Base-by-base conservation (phyloP, 2,797 vertebrate species). In the Pelodytes ibericus region DNA sequence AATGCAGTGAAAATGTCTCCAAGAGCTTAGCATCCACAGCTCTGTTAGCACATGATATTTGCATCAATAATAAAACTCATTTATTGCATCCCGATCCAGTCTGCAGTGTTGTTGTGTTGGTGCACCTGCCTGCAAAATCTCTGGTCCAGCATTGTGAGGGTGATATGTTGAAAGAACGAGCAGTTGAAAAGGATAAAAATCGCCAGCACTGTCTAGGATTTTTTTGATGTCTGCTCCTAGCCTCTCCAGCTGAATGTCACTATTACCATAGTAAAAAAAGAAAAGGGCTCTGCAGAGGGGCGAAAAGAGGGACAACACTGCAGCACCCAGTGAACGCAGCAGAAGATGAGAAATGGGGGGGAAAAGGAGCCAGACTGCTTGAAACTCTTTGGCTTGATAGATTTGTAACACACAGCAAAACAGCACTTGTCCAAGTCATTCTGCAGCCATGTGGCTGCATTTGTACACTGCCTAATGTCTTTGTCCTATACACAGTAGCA, bases 231-330 rank as follows among this genome's bases (percentile, higher is more conserved):
- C 80, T 31, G 83, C 80, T 82, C 79, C 77, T 78, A 62, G 84
- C 77, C 80, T 79, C 83, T 74, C 80, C 83, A 25, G 78, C 84
- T 73, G 86, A 87, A 86, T 86, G 87, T 85, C 86, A 83, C 83
- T 75, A 58, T 80, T 66, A 64, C 83, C 68, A 70, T 65, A 76
- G 84, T 24, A 80, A 80, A 86, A 82, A 51, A 58, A 77, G 77
- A 84, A 77, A 75, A 60, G 88, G 87, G 84, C 87, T 67, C 77
- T 25, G 49, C 33, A 84, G 84, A 84, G 64, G 77, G 77, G 77
- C 63, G 61, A 30, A 63, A 36, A 79, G 71, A 79, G 76, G 80
- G 82, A 84, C 87, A 81, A 83, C 81, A 2, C 79, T 72, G 80
- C 77, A 44, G 82, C 66, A 61, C 79, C 0, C 57, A 75, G 72